Evolutionary conservation across 2,113 vertebrate genomes (phyloP).

Genomic region (Urocitellus parryii): DNA sequence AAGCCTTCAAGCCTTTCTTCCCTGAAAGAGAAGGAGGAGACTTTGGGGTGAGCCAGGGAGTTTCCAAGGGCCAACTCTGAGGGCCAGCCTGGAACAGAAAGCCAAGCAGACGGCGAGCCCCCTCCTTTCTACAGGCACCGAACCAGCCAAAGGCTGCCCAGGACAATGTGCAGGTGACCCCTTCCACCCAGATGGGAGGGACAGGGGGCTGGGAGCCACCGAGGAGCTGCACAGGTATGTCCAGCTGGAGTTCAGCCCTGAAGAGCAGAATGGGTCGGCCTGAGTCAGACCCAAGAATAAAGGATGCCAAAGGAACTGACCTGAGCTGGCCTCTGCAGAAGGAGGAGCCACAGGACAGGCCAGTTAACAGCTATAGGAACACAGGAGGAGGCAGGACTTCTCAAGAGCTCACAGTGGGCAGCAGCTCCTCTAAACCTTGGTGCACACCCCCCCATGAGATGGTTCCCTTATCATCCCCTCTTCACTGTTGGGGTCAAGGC

Average conservation of each 20-base stretch:
- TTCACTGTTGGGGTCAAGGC: neutral
- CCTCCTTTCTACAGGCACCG: neutral
- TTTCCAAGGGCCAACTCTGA: neutral
- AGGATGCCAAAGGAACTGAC: neutral
- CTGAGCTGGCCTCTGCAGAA: neutral
- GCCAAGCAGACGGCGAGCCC: fast-evolving
- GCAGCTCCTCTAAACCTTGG: neutral
- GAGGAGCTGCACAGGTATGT: neutral
- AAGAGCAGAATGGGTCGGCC: too few relatives aligned
- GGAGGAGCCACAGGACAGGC: neutral
- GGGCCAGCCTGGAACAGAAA: neutral
- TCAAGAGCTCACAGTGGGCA: fast-evolving
- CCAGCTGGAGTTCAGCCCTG: neutral
- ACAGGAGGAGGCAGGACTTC: neutral
- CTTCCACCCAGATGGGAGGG: neutral
- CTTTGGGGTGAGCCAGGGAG: neutral
- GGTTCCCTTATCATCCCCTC: neutral
- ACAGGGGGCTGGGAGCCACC: neutral
- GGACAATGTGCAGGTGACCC: fast-evolving
- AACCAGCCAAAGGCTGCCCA: neutral
- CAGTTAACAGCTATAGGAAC: neutral
- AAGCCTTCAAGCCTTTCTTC: neutral
- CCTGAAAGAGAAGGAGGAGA: neutral
- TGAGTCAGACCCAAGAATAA: neutral
- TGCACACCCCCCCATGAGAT: fast-evolving